These are phyloP conservation scores for Panthera tigris DNA, from an alignment of 2,113 vertebrate species.

Conservation along the genomic window DNA sequence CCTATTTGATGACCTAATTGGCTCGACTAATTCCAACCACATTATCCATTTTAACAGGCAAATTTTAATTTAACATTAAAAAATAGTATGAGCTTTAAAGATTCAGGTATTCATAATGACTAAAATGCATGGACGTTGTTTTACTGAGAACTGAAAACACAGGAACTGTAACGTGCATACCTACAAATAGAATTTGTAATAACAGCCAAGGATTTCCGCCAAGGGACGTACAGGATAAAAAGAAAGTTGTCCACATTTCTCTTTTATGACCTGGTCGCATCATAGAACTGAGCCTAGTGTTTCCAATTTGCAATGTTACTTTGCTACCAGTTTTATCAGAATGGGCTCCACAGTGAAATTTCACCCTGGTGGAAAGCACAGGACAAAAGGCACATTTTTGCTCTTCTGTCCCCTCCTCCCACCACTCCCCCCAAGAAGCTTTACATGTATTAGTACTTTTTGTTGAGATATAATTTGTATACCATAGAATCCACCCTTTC, in stretches of 20 bases:
- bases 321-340: not conserved
- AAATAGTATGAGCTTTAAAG: not conserved
- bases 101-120: not conserved
- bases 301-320: constrained; percentile 6
- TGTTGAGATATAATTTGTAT: not conserved
- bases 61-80: constrained; percentile 20
- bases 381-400: not conserved
- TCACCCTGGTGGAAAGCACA: not conserved
- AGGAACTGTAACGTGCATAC: not conserved
- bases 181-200: not conserved
- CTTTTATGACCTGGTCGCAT: not conserved
- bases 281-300: not conserved
- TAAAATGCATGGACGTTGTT: not conserved
- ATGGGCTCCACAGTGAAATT: not conserved
- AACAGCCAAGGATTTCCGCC: not conserved
- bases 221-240: not conserved
- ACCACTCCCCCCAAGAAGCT: not conserved
- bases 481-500: not conserved
- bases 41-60: not conserved
- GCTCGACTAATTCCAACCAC: not conserved
- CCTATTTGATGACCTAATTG: not conserved
- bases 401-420: not conserved
- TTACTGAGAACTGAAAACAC: not conserved
- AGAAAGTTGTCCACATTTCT: not conserved
- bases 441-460: not conserved